Evolutionary conservation across 2,113 vertebrate species (phyloP).

Genomic region (Ophthalmolycus amberensis): DNA sequence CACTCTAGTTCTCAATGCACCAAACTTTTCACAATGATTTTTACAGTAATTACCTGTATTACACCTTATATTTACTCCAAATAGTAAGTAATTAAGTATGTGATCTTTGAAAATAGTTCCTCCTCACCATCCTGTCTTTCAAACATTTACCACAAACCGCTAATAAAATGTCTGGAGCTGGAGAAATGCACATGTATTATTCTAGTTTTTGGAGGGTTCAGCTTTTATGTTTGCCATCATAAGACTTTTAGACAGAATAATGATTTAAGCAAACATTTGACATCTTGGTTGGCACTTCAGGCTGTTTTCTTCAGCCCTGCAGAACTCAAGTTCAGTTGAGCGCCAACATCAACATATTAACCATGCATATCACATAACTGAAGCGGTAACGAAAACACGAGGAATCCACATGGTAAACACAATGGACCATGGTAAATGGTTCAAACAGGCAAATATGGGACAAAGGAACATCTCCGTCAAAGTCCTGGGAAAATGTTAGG

Average conservation of each 20-base stretch:
- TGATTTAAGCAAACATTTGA: slow-evolving; percentile 44
- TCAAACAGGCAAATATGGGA: slow-evolving; percentile 12
- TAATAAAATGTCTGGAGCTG: neutral
- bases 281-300: slow-evolving; percentile 21
- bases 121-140: neutral
- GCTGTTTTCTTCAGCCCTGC: slow-evolving; percentile 28
- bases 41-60: neutral
- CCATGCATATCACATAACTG: slow-evolving; percentile 39
- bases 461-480: slow-evolving; percentile 40
- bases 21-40: neutral
- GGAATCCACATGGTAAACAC: slow-evolving; percentile 24
- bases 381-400: slow-evolving; percentile 40
- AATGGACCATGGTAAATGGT: slow-evolving; percentile 32
- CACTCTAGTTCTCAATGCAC: neutral
- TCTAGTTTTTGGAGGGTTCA: neutral
- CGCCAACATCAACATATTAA: slow-evolving; percentile 60
- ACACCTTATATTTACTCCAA: neutral
- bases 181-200: slow-evolving; percentile 1
- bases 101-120: neutral
- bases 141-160: neutral
- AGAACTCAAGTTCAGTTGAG: slow-evolving; percentile 27
- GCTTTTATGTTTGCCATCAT: slow-evolving; percentile 17
- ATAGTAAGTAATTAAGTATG: neutral
- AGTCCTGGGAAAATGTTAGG: slow-evolving; percentile 51
- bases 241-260: slow-evolving; percentile 23